Conservation (phyloP, 1,140 invertebrate genomes). For the Trachymyrmex cornetzi region DNA sequence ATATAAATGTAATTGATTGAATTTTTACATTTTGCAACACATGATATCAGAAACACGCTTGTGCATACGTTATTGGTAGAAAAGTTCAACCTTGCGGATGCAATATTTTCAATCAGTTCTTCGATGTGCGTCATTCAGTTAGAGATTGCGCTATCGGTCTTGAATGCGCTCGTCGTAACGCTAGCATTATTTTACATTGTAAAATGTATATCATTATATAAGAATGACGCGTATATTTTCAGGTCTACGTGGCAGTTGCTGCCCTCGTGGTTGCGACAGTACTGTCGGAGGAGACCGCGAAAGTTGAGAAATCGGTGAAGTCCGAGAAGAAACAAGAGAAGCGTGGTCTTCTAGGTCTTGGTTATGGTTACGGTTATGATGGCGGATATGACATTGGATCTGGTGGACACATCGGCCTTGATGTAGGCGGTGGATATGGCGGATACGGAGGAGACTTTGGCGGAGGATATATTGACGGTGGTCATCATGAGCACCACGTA, state of each 20-base stretch:
- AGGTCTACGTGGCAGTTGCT: constrained; percentile 91
- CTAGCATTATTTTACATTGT: neutral
- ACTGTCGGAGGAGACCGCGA: constrained; percentile 88
- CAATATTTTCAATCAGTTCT: constrained; percentile 28
- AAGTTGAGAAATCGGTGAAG: constrained; percentile 85
- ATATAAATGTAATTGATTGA: neutral
- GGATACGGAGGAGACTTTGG: constrained; percentile 69
- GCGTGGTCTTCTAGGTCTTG: constrained; percentile 88
- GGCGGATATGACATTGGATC: constrained; percentile 87
- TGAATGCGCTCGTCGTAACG: neutral
- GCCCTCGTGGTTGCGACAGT: constrained; percentile 89
- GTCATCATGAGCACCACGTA: constrained; percentile 84
- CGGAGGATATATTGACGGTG: constrained; percentile 74
- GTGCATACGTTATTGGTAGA: constrained; percentile 17
- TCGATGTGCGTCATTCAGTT: constrained; percentile 17
- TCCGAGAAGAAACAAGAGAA: constrained; percentile 90
- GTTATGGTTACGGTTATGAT: constrained; percentile 89
- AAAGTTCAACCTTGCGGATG: neutral
- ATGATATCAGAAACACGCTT: neutral
- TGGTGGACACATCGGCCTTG: constrained; percentile 80
- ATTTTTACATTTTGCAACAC: neutral
- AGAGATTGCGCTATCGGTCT: neutral
- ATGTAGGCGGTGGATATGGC: constrained; percentile 60
- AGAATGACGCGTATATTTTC: constrained; percentile 76
- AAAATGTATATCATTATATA: neutral